A percentile compares a stretch with the other conserved stretches of the same genome.
Conservation (phyloP, 2,888 invertebrate species). For the Drosophila acutilabella region DNA sequence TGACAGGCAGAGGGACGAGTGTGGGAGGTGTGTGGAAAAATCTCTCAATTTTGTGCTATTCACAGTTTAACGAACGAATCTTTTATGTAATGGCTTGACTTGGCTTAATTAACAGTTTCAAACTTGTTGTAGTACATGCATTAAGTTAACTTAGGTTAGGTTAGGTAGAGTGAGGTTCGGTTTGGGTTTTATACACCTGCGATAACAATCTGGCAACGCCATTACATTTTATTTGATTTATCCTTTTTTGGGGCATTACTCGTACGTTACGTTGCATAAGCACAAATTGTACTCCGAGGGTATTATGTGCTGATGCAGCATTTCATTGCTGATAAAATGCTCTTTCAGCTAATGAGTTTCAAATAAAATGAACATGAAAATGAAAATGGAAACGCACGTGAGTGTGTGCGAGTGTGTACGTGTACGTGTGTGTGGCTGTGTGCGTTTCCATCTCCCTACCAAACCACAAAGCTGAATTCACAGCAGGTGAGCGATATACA, state of each 20-base stretch:
- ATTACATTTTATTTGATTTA: slow-evolving; percentile 8
- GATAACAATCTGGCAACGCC: slow-evolving; percentile 18
- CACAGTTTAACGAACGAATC: slow-evolving; percentile 29
- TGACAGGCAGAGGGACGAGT: slow-evolving; percentile 13
- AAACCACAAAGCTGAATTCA: slow-evolving; percentile 41
- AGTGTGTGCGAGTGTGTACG: slow-evolving; percentile 4
- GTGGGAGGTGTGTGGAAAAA: not conserved
- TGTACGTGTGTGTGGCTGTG: too few species aligned
- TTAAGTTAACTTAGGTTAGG: slow-evolving; percentile 6
- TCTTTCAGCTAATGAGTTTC: slow-evolving; percentile 72
- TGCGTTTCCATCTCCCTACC: not conserved
- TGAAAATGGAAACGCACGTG: slow-evolving; percentile 49
- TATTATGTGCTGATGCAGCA: slow-evolving; percentile 72
- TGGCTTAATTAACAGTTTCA: slow-evolving; percentile 45
- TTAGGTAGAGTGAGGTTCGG: slow-evolving; percentile 6
- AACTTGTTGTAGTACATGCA: not conserved
- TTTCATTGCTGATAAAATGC: slow-evolving; percentile 60
- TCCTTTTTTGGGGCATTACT: not conserved
- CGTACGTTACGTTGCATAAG: slow-evolving; percentile 20
- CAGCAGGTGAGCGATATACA: slow-evolving; percentile 25
- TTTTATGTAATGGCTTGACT: slow-evolving; percentile 26
- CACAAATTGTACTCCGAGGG: slow-evolving; percentile 32
- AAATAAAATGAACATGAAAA: slow-evolving; percentile 63
- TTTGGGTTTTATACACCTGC: slow-evolving; percentile 1
- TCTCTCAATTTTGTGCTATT: slow-evolving; percentile 16